Conservation (phyloP, 2,113 vertebrate species). For the Setophaga kirtlandii region DNA sequence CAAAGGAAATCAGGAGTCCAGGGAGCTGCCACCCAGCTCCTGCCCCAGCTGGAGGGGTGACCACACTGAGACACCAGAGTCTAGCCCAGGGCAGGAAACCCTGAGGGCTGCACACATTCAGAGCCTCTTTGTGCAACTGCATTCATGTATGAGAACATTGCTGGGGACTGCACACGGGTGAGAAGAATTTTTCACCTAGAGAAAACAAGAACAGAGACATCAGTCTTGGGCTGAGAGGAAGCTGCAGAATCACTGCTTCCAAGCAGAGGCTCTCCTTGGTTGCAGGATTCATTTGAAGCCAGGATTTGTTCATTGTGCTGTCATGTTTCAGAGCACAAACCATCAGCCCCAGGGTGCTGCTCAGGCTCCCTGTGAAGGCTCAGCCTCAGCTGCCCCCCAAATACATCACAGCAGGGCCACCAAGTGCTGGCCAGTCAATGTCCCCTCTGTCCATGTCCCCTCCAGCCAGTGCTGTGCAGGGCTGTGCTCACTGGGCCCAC, state of each 20-base stretch:
- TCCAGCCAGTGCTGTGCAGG: background rate
- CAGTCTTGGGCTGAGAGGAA: background rate
- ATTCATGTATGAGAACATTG: background rate
- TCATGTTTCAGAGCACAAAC: background rate
- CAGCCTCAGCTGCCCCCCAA: background rate
- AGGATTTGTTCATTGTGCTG: background rate
- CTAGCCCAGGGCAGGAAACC: background rate
- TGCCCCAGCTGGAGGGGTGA: background rate
- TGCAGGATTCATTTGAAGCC: background rate
- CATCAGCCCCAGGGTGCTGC: background rate
- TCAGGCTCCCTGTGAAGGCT: background rate
- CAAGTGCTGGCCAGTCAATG: rapidly evolving
- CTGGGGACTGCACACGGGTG: background rate
- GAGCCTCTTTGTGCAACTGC: background rate
- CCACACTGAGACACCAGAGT: background rate
- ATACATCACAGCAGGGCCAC: rapidly evolving
- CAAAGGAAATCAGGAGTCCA: background rate
- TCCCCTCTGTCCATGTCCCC: background rate
- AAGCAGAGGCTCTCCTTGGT: background rate
- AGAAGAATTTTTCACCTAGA: background rate
- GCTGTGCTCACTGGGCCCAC: background rate
- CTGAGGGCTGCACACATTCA: background rate
- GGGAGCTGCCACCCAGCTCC: background rate
- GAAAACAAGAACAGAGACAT: background rate
- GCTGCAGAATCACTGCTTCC: background rate